phyloP scores from a whole-genome alignment of 2,113 vertebrate genomes.

The Mormyrus iriodes region DNA sequence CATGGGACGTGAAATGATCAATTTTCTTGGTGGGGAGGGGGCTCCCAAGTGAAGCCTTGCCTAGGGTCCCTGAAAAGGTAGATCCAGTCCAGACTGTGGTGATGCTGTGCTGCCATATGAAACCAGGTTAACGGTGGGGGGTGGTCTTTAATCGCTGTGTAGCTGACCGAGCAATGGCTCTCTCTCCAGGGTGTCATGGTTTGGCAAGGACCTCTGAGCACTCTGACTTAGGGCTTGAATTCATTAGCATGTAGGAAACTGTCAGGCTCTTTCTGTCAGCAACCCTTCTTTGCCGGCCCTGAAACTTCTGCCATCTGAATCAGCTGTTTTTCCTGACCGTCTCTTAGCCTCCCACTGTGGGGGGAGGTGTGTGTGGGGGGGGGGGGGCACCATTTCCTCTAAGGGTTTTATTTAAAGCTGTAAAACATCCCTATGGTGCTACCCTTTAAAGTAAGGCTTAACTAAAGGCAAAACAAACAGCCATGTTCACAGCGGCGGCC shows the following conservation, averaged over 20 bases:
- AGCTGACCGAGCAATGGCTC: neutral
- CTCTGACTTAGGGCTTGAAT: neutral
- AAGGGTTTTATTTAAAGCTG: neutral
- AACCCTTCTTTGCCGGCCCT: neutral
- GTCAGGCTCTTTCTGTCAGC: neutral
- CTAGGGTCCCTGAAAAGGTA: neutral
- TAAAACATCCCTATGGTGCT: neutral
- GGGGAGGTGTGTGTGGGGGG: neutral
- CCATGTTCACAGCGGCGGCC: constrained; percentile 7
- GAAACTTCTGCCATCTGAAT: neutral
- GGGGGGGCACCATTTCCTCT: neutral
- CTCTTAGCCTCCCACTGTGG: neutral
- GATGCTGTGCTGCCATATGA: neutral
- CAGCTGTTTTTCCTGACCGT: neutral
- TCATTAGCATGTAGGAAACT: neutral
- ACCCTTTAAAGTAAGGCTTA: neutral
- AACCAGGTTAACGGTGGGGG: neutral
- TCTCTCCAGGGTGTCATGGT: neutral
- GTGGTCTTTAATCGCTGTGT: neutral
- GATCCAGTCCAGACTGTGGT: neutral
- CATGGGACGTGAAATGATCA: neutral
- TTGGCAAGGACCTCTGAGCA: neutral
- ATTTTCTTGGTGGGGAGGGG: neutral
- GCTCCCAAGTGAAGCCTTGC: neutral
- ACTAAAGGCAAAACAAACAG: neutral